phyloP scores from a whole-genome alignment of 2,888 invertebrate species.

The Heliconius ismenius region DNA sequence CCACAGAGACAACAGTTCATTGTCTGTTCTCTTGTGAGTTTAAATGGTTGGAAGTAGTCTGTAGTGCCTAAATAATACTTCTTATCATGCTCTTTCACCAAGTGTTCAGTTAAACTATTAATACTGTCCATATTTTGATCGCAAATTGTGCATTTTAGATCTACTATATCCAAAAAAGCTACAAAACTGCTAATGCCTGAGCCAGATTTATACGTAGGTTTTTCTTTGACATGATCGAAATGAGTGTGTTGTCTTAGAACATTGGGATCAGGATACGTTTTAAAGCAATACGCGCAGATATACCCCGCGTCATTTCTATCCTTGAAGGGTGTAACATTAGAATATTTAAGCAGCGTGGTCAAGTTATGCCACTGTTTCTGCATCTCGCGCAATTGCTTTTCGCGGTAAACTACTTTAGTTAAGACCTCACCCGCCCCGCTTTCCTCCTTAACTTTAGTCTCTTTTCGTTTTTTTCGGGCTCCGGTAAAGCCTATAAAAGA shows the following conservation, averaged over 20 bases:
- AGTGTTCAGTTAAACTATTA: slow-evolving; percentile 60
- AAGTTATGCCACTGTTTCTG: slow-evolving; percentile 77
- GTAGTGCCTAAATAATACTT: slow-evolving; percentile 66
- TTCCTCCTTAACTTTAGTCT: slow-evolving; percentile 59
- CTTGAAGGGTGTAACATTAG: slow-evolving; percentile 74
- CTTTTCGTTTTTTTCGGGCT: slow-evolving; percentile 67
- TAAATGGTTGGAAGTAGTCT: slow-evolving; percentile 71
- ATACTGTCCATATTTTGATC: slow-evolving; percentile 59
- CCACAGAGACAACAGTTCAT: slow-evolving; percentile 70
- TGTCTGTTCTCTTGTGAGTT: slow-evolving; percentile 64
- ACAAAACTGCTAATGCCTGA: slow-evolving; percentile 70
- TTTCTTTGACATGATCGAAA: slow-evolving; percentile 65
- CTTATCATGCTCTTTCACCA: slow-evolving; percentile 65
- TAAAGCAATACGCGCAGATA: slow-evolving; percentile 73
- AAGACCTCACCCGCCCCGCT: slow-evolving; percentile 51
- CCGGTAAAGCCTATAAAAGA: slow-evolving; percentile 78
- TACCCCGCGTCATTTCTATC: slow-evolving; percentile 74
- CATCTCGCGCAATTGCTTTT: slow-evolving; percentile 66
- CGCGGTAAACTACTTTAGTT: slow-evolving; percentile 55
- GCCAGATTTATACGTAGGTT: slow-evolving; percentile 68
- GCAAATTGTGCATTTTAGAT: slow-evolving; percentile 70
- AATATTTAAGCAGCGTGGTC: slow-evolving; percentile 66
- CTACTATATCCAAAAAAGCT: slow-evolving; percentile 70
- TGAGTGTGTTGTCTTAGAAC: slow-evolving; percentile 64
- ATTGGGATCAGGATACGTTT: slow-evolving; percentile 65